phyloP scores from a whole-genome alignment of 2,888 invertebrate genomes.

The Nephrotoma appendiculata region DNA sequence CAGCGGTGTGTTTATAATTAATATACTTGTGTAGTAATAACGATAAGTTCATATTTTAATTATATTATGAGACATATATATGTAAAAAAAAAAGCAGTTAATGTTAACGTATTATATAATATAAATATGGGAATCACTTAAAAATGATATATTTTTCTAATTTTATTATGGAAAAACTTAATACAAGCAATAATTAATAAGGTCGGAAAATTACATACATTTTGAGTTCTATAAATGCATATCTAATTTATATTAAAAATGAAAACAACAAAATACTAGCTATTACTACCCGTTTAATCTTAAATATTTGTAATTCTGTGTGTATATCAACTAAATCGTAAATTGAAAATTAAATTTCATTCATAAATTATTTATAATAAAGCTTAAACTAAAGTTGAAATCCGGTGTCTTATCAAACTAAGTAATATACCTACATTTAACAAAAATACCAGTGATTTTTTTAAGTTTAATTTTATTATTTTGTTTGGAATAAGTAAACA shows the following conservation, averaged over 20 bases:
- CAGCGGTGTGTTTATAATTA: neutral
- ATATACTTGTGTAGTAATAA: neutral
- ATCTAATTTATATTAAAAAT: neutral
- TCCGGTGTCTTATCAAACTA: neutral
- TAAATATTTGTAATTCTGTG: neutral
- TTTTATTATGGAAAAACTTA: neutral
- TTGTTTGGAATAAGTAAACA: neutral
- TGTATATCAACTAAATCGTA: neutral
- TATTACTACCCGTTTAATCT: neutral
- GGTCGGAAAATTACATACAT: neutral
- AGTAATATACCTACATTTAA: neutral
- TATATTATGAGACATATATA: neutral
- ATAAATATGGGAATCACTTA: neutral
- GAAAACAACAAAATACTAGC: neutral
- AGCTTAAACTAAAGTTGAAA: neutral
- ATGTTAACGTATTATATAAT: neutral
- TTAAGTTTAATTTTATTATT: neutral
- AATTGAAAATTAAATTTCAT: neutral
- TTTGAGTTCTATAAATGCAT: neutral
- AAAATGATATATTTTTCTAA: neutral
- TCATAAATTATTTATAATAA: neutral
- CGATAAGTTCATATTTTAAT: neutral
- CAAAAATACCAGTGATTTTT: neutral
- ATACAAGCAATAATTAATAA: neutral
- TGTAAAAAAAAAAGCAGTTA: neutral